A percentile compares a stretch with the other conserved stretches of the same genome.
phyloP scores from a whole-genome alignment of 2,797 vertebrate species.

The Sebastes trivittatus region DNA sequence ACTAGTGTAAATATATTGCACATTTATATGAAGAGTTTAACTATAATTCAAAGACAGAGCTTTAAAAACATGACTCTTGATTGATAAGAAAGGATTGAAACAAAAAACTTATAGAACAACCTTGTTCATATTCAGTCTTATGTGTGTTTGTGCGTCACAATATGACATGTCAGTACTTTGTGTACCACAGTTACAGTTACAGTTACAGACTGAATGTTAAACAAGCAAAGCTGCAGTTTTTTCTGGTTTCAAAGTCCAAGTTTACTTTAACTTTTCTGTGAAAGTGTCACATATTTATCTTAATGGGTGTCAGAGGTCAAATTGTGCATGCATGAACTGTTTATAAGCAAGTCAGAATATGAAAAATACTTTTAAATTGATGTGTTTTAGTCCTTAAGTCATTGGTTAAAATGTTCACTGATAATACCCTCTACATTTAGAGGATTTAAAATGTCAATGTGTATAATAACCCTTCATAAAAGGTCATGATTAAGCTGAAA shows the following conservation, averaged over 20 bases:
- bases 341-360: not conserved
- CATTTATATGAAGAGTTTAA: not conserved
- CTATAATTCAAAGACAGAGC: not conserved
- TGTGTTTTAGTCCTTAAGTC: not conserved
- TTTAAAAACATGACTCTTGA: not conserved
- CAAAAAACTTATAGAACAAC: not conserved
- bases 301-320: not conserved
- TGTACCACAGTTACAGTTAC: not conserved
- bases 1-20: accelerated
- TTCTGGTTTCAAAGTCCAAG: not conserved
- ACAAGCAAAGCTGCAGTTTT: not conserved
- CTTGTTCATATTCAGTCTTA: not conserved
- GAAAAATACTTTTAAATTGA: accelerated
- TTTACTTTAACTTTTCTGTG: not conserved
- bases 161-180: not conserved
- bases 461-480: not conserved
- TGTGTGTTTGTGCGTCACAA: not conserved
- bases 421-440: not conserved
- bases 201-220: not conserved
- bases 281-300: not conserved
- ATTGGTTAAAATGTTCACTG: not conserved
- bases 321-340: not conserved
- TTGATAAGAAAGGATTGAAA: not conserved
- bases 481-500: not conserved
- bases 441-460: not conserved